These are phyloP conservation scores for Drosophila falleni DNA, from an alignment of 2,888 invertebrate genomes.

Conservation along the genomic window DNA sequence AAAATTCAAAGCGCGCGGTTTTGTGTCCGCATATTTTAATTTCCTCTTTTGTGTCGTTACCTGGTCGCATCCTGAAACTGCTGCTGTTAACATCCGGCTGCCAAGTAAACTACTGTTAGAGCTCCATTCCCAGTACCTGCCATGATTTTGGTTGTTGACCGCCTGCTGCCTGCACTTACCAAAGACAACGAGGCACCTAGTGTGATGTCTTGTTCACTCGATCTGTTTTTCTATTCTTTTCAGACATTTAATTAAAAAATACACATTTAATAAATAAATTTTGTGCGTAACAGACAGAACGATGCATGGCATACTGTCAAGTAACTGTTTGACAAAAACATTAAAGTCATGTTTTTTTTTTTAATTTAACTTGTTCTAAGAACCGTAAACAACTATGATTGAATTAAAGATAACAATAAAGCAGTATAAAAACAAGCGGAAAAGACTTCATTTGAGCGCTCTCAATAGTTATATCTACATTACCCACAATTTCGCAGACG, in stretches of 20 bases:
- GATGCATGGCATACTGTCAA: too few species aligned
- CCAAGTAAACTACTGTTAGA: constrained; percentile 55
- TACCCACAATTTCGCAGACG: too few species aligned
- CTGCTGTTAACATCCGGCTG: constrained; percentile 74
- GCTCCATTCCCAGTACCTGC: background rate
- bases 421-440: too few species aligned
- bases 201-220: background rate
- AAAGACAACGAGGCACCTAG: background rate
- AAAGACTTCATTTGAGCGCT: too few species aligned
- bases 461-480: too few species aligned
- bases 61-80: constrained; percentile 56
- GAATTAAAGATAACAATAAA: too few species aligned
- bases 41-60: constrained; percentile 77
- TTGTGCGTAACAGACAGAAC: too few species aligned
- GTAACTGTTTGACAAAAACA: too few species aligned
- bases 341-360: too few species aligned
- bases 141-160: background rate
- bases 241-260: background rate
- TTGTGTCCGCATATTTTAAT: constrained; percentile 82
- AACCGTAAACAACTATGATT: too few species aligned
- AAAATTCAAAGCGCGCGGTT: constrained; percentile 80
- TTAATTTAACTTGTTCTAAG: too few species aligned
- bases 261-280: too few species aligned
- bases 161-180: background rate
- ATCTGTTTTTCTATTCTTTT: background rate